phyloP scores from a whole-genome alignment of 2,888 invertebrate species.

The Chrysopilus asiliformis region DNA sequence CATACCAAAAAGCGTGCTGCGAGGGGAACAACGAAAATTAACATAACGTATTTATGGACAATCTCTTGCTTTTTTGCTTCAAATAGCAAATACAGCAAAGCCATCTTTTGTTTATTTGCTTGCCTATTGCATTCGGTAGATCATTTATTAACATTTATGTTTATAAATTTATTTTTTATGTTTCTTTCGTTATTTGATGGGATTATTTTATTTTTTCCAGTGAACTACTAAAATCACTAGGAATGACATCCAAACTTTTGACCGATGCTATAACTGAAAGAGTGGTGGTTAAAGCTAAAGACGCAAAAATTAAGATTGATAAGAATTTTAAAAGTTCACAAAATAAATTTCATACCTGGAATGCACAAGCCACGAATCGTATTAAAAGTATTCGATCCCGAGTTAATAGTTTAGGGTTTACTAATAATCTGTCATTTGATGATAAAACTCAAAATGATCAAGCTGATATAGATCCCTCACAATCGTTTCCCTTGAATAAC shows the following conservation, averaged over 20 bases:
- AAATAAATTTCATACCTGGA: conserved; percentile 24
- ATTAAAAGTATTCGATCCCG: conserved; percentile 27
- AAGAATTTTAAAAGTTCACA: conserved; percentile 31
- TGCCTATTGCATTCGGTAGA: too few species aligned
- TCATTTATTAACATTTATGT: too few species aligned
- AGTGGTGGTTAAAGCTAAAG: conserved; percentile 29
- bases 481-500: conserved; percentile 31
- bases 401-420: conserved; percentile 19
- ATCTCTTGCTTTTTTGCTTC: too few species aligned
- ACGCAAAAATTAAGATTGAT: conserved; percentile 31
- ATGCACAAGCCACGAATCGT: conserved; percentile 27
- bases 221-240: conserved; percentile 31
- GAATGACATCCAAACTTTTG: conserved; percentile 31
- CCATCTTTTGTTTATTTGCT: too few species aligned
- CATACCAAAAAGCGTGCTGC: too few species aligned
- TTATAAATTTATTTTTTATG: conserved; percentile 3
- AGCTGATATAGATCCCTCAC: conserved; percentile 27
- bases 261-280: conserved; percentile 34
- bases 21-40: too few species aligned
- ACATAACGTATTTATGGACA: too few species aligned
- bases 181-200: background rate
- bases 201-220: conserved; percentile 18
- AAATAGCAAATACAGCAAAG: too few species aligned
- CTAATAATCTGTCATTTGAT: too few species aligned
- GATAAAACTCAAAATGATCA: too few species aligned